phyloP scores from a whole-genome alignment of 2,888 invertebrate genomes.

The Ethmia dodecea region DNA sequence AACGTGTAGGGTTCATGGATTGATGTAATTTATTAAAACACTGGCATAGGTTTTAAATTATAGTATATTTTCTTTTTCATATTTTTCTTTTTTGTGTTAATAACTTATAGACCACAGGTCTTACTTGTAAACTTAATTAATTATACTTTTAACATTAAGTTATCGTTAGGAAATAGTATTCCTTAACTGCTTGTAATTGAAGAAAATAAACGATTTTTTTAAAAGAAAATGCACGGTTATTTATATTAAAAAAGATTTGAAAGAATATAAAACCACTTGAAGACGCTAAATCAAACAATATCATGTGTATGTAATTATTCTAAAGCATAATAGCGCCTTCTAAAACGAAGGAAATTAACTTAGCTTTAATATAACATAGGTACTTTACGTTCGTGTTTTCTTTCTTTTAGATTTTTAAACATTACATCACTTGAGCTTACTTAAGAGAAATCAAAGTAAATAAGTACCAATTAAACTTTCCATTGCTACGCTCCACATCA shows the following conservation, averaged over 20 bases:
- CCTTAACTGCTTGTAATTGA: no score
- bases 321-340: constrained; percentile 38
- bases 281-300: constrained; percentile 2
- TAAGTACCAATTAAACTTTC: constrained; percentile 26
- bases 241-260: constrained; percentile 3
- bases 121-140: constrained; percentile 40
- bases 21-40: no score
- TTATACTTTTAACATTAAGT: constrained; percentile 28
- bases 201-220: constrained; percentile 29
- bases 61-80: constrained; percentile 21
- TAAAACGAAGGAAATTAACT: constrained; percentile 53
- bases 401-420: background rate
- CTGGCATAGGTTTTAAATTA: no score
- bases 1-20: no score
- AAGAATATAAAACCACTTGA: background rate
- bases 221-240: constrained; percentile 36
- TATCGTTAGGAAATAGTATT: constrained; percentile 30
- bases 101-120: constrained; percentile 70
- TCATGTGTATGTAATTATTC: background rate
- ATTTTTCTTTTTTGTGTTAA: constrained; percentile 33
- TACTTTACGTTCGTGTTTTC: constrained; percentile 4
- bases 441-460: constrained; percentile 8
- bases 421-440: constrained; percentile 4
- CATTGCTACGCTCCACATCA: constrained; percentile 7
- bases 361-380: constrained; percentile 2